Conservation (phyloP, 2,888 invertebrate species). For the Perizoma flavofasciatum region DNA sequence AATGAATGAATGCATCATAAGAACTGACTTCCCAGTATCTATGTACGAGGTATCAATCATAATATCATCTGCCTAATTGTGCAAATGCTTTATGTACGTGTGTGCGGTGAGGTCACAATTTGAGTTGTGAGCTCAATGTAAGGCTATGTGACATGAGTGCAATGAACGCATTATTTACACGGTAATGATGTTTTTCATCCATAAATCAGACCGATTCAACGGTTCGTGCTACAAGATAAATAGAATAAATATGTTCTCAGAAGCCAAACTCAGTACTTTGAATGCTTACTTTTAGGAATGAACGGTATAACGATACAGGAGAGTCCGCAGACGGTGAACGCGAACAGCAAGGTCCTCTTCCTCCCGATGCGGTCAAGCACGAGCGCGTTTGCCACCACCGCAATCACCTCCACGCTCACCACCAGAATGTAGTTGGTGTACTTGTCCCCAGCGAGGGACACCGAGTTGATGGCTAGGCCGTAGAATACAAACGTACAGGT, state of each 20-base stretch:
- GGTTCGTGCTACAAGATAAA: not conserved
- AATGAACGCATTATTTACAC: too few relatives aligned
- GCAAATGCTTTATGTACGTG: too few relatives aligned
- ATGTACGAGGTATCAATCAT: too few relatives aligned
- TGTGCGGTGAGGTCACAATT: too few relatives aligned
- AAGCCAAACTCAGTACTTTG: not conserved
- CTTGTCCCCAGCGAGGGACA: conserved; percentile 89
- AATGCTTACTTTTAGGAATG: conserved; percentile 71
- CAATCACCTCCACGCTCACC: conserved; percentile 88
- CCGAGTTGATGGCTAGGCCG: conserved; percentile 91
- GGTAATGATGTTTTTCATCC: too few relatives aligned
- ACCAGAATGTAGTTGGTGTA: conserved; percentile 91
- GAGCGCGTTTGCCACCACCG: conserved; percentile 86
- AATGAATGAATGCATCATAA: too few relatives aligned
- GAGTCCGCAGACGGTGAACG: conserved; percentile 83
- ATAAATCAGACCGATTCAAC: too few relatives aligned
- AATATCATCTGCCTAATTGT: too few relatives aligned
- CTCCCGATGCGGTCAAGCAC: conserved; percentile 86
- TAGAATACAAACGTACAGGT: conserved; percentile 92
- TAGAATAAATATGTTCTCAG: not conserved
- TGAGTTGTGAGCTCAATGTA: too few relatives aligned
- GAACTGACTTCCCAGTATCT: too few relatives aligned
- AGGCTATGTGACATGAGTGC: too few relatives aligned
- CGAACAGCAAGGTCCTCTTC: conserved; percentile 84
- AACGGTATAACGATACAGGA: conserved; percentile 81